These are phyloP conservation scores for Paralinhomoeus sp. DNA, from an alignment of 2,888 invertebrate species.

Conservation along the genomic window DNA sequence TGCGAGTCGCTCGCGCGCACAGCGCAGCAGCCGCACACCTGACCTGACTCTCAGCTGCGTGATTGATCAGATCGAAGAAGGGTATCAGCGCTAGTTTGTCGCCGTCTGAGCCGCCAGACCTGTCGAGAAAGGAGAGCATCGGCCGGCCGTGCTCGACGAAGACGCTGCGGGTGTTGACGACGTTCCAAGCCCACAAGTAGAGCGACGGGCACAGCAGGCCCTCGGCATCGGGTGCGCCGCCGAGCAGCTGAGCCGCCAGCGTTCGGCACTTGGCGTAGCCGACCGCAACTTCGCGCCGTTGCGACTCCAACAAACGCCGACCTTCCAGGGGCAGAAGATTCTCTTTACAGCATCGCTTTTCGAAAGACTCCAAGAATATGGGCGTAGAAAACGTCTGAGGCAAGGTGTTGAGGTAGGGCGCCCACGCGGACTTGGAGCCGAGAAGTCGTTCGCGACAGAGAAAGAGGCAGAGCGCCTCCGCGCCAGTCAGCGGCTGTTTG, in stretches of 20 bases:
- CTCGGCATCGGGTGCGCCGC: background rate
- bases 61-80: slow-evolving; percentile 22
- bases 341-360: no score
- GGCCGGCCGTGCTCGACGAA: background rate
- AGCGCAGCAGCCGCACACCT: background rate
- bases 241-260: no score
- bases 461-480: slow-evolving; percentile 15
- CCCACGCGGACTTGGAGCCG: slow-evolving; percentile 9
- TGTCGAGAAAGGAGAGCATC: background rate
- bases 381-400: slow-evolving; percentile 7
- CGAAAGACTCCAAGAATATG: no score
- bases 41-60: slow-evolving; percentile 10
- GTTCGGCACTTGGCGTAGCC: background rate
- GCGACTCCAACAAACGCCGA: background rate
- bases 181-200: slow-evolving; percentile 21
- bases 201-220: background rate
- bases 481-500: slow-evolving; percentile 20
- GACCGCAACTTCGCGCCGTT: background rate
- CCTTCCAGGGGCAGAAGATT: background rate
- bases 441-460: slow-evolving; percentile 11
- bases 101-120: slow-evolving; percentile 8
- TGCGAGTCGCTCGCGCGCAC: background rate
- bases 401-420: slow-evolving; percentile 15
- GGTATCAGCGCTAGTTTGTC: slow-evolving; percentile 21
- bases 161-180: slow-evolving; percentile 16